phyloP scores from a whole-genome alignment of 2,888 invertebrate species.

The Tortrix viridana region DNA sequence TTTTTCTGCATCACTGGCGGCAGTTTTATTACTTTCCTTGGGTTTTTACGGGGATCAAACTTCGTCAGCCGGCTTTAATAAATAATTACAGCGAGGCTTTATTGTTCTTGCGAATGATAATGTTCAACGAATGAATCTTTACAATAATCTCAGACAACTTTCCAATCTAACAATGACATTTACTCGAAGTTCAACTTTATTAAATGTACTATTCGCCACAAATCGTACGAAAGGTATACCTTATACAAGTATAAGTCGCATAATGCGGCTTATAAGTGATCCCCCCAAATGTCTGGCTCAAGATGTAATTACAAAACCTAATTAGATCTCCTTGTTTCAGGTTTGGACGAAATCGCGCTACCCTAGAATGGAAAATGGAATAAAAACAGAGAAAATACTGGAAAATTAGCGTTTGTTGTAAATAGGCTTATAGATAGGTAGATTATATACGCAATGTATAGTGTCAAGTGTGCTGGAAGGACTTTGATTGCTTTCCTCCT shows the following conservation, averaged over 20 bases:
- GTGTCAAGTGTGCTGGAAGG: slow-evolving; percentile 60
- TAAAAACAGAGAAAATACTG: slow-evolving; percentile 50
- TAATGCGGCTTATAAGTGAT: slow-evolving; percentile 1
- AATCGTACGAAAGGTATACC: slow-evolving; percentile 3
- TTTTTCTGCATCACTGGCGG: background rate
- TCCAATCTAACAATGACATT: too few relatives aligned
- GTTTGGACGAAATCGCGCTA: slow-evolving; percentile 53
- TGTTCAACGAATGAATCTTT: too few relatives aligned
- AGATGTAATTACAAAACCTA: slow-evolving; percentile 21
- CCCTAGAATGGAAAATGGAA: slow-evolving; percentile 45
- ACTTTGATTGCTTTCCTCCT: slow-evolving; percentile 65
- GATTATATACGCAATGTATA: slow-evolving; percentile 70
- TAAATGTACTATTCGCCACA: too few relatives aligned
- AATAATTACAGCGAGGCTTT: too few relatives aligned
- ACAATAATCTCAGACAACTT: too few relatives aligned
- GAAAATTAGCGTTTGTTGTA: slow-evolving; percentile 37
- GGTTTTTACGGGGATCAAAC: too few relatives aligned
- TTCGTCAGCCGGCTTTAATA: too few relatives aligned
- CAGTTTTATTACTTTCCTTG: too few relatives aligned
- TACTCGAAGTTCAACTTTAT: too few relatives aligned
- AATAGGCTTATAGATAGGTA: slow-evolving; percentile 55
- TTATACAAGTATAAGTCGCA: background rate
- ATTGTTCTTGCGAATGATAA: too few relatives aligned
- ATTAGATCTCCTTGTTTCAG: slow-evolving; percentile 64
- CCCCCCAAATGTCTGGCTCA: slow-evolving; percentile 4